Evolutionary conservation across 2,113 vertebrate species (phyloP).

Genomic region (Gopherus evgoodei): DNA sequence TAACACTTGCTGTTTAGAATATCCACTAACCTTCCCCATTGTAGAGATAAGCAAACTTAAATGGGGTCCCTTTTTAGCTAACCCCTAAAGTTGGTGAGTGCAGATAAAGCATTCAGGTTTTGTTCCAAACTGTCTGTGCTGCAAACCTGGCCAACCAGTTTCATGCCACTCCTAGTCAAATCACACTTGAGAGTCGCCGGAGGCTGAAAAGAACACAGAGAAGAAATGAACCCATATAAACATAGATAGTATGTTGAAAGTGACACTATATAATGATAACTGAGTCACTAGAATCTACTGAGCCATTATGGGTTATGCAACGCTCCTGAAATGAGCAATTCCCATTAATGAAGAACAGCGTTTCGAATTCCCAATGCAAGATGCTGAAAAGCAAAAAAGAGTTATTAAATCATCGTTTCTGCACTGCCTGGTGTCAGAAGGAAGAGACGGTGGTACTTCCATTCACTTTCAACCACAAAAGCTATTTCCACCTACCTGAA

Average conservation of each 20-base stretch:
- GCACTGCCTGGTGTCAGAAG: conserved; percentile 31
- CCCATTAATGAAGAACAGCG: background rate
- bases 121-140: background rate
- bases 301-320: background rate
- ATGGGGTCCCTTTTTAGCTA: background rate
- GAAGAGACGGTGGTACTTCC: background rate
- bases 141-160: background rate
- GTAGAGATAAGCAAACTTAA: background rate
- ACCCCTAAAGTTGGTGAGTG: background rate
- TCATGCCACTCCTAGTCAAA: background rate
- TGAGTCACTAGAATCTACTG: background rate
- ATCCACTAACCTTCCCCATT: background rate
- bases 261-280: background rate
- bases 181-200: background rate
- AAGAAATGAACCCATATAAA: accelerated
- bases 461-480: conserved; percentile 30
- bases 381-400: conserved; percentile 26
- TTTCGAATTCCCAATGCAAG: conserved; percentile 37
- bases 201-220: background rate
- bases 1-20: background rate
- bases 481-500: conserved; percentile 28
- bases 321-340: background rate
- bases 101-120: background rate
- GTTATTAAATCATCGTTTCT: conserved; percentile 14
- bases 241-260: background rate